Percentiles rank a stretch among this genome's conserved stretches.
Evolutionary conservation across 2,888 invertebrate genomes (phyloP).

Genomic region (Ormyrus nitidulus): DNA sequence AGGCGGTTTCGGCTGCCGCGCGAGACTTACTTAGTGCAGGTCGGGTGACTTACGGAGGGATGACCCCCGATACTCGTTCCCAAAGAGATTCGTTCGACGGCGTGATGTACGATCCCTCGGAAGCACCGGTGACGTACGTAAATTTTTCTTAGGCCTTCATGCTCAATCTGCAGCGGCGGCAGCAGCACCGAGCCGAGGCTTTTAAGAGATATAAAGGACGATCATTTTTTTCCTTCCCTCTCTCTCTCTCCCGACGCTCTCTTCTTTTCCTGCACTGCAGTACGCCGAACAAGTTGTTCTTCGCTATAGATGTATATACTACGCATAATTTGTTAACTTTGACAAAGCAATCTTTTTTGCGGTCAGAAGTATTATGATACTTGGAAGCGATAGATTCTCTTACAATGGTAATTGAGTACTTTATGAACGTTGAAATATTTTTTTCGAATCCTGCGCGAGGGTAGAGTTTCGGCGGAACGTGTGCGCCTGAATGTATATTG

Average conservation of each 20-base stretch:
- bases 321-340: slow-evolving; percentile 46
- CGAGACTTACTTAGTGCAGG: slow-evolving; percentile 23
- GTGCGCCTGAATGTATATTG: background rate
- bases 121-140: slow-evolving; percentile 46
- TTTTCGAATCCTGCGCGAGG: background rate
- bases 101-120: slow-evolving; percentile 41
- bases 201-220: slow-evolving; percentile 48
- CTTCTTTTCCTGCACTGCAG: background rate
- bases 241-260: background rate
- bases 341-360: slow-evolving; percentile 44
- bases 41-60: slow-evolving; percentile 41
- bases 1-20: background rate
- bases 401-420: slow-evolving; percentile 38
- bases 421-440: slow-evolving; percentile 16
- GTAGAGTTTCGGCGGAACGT: slow-evolving; percentile 6
- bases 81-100: slow-evolving; percentile 34
- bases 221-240: slow-evolving; percentile 37
- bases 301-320: background rate
- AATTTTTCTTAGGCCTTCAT: slow-evolving; percentile 52
- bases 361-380: slow-evolving; percentile 24
- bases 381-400: slow-evolving; percentile 43
- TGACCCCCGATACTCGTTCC: slow-evolving; percentile 23
- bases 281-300: slow-evolving; percentile 31
- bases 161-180: slow-evolving; percentile 39
- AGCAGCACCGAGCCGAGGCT: slow-evolving; percentile 6